Percentiles rank a stretch among this genome's conserved stretches.
phyloP scores from a whole-genome alignment of 1,140 invertebrate genomes.

The Cotesia typhae region DNA sequence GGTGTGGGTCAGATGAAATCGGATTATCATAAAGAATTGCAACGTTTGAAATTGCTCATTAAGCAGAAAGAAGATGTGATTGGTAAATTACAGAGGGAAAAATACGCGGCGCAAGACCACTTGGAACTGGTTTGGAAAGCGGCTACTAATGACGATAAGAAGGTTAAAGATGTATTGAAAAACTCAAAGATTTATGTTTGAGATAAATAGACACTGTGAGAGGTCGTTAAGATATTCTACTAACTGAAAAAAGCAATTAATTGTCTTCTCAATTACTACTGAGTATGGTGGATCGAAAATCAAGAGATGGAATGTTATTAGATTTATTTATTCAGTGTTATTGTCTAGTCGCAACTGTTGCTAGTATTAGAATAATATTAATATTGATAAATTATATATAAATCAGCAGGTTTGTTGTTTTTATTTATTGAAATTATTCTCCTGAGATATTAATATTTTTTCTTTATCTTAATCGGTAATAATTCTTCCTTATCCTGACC shows the following conservation, averaged over 20 bases:
- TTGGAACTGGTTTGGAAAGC: constrained; percentile 61
- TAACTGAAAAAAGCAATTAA: too few relatives aligned
- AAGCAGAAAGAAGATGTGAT: constrained; percentile 64
- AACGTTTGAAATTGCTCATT: constrained; percentile 63
- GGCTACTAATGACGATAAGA: constrained; percentile 52
- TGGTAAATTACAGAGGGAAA: constrained; percentile 59
- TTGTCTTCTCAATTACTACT: too few relatives aligned
- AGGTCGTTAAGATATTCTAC: background rate
- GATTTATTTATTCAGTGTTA: constrained; percentile 20
- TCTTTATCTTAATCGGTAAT: too few relatives aligned
- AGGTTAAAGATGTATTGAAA: constrained; percentile 52
- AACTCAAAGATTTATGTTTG: constrained; percentile 43
- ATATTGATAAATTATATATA: background rate
- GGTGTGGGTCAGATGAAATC: constrained; percentile 63
- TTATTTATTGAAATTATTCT: background rate
- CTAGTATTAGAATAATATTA: background rate
- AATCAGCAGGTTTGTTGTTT: background rate
- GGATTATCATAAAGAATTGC: constrained; percentile 65
- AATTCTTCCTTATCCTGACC: too few relatives aligned
- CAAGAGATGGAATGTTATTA: background rate
- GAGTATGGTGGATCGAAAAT: background rate
- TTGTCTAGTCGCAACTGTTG: constrained; percentile 9
- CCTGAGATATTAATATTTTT: too few relatives aligned
- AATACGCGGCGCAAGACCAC: constrained; percentile 55
- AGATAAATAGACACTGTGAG: background rate